These are phyloP conservation scores for Epiperipatus broadwayi DNA, from an alignment of 2,888 invertebrate genomes.

Conservation along the genomic window DNA sequence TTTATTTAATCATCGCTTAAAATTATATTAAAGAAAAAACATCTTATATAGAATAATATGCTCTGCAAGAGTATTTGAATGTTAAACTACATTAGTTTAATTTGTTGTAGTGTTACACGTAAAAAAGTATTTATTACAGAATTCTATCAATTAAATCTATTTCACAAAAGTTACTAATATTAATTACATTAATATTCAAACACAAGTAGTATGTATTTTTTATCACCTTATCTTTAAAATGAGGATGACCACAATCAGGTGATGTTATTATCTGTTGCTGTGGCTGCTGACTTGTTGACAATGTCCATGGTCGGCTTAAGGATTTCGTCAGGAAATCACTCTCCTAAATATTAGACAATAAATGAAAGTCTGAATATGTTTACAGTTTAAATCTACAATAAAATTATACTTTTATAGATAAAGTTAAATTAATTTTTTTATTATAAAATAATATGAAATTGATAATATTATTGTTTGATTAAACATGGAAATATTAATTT, in stretches of 20 bases:
- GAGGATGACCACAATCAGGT: constrained; percentile 28
- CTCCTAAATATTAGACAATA: constrained; percentile 22
- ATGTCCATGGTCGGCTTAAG: constrained; percentile 32
- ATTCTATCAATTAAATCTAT: no score
- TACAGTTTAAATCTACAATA: neutral
- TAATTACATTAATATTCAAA: no score
- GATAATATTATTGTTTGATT: constrained; percentile 14
- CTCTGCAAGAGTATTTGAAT: no score
- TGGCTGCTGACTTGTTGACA: constrained; percentile 35
- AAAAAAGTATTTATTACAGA: no score
- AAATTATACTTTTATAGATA: no score
- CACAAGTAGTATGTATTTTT: no score
- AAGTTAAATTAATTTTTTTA: neutral
- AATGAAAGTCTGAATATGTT: neutral
- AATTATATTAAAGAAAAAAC: no score
- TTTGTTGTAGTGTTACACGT: no score
- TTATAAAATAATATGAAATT: neutral
- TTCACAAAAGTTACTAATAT: no score
- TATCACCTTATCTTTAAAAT: constrained; percentile 30
- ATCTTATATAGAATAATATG: no score
- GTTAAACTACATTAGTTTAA: no score
- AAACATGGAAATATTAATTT: constrained; percentile 6
- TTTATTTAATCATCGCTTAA: no score
- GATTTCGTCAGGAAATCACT: constrained; percentile 31
- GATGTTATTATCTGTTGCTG: constrained; percentile 31